Evolutionary conservation across 2,888 invertebrate species (phyloP).

Genomic region (Ormyrus pomaceus): DNA sequence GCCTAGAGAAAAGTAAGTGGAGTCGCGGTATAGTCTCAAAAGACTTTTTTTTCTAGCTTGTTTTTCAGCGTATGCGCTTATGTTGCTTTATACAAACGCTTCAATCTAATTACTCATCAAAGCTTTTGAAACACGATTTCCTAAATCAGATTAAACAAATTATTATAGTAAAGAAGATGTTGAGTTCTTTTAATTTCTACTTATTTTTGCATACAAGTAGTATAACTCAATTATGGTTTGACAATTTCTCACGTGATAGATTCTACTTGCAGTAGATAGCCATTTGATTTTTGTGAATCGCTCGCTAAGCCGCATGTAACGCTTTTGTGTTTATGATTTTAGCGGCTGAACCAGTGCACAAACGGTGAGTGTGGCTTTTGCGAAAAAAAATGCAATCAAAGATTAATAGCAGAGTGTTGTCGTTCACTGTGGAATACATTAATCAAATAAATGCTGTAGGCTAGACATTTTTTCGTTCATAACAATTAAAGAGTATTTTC

Average conservation of each 20-base stretch:
- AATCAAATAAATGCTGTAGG: too few species aligned
- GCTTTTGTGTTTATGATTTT: conserved; percentile 68
- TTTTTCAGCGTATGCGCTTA: conserved; percentile 23
- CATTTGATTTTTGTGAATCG: conserved; percentile 4
- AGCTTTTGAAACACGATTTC: neutral
- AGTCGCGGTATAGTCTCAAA: conserved; percentile 49
- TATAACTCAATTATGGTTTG: too few species aligned
- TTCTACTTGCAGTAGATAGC: too few species aligned
- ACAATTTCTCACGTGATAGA: too few species aligned
- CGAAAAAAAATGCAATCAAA: too few species aligned
- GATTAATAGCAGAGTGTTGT: too few species aligned
- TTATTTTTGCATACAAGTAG: too few species aligned
- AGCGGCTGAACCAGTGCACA: conserved; percentile 70
- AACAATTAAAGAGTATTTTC: too few species aligned
- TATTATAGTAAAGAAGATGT: neutral
- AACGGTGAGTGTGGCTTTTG: conserved; percentile 66
- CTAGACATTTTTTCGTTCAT: too few species aligned
- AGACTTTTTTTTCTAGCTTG: conserved; percentile 51
- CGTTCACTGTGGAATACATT: too few species aligned
- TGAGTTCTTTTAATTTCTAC: too few species aligned
- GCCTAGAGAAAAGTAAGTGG: conserved; percentile 95
- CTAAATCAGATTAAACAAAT: neutral
- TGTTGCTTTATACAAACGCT: conserved; percentile 6
- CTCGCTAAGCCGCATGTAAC: conserved; percentile 55
- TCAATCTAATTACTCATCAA: neutral